Evolutionary conservation across 2,113 vertebrate genomes (phyloP).

Genomic region (Chamaea fasciata): DNA sequence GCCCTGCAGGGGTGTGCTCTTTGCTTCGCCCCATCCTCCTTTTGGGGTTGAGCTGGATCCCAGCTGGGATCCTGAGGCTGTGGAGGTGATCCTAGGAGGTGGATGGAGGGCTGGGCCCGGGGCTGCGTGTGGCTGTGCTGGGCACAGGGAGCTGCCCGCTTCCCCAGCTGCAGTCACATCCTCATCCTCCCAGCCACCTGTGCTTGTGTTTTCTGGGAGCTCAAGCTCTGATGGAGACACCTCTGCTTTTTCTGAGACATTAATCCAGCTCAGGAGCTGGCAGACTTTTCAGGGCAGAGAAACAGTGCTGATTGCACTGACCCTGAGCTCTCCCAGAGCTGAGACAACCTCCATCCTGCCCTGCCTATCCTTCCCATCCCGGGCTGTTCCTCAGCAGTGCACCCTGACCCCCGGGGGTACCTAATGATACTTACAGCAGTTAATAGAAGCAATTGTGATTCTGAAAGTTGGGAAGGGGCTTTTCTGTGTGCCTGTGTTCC

Average conservation of each 20-base stretch:
- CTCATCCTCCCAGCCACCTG: neutral
- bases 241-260: neutral
- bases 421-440: neutral
- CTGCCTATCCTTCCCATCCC: accelerated
- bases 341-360: neutral
- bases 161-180: neutral
- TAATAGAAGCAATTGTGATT: neutral
- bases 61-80: neutral
- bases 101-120: neutral
- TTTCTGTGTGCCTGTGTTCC: neutral
- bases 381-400: neutral
- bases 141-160: neutral
- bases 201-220: neutral
- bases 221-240: accelerated
- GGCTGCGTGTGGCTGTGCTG: neutral
- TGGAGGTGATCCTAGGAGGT: neutral
- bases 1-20: neutral
- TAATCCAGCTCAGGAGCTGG: neutral
- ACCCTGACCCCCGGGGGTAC: accelerated
- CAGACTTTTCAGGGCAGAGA: neutral
- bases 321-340: neutral
- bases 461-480: neutral
- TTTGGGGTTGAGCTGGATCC: neutral
- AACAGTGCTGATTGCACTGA: neutral
- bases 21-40: neutral